Conservation (phyloP, 2,113 vertebrate species). For the Takifugu bimaculatus region DNA sequence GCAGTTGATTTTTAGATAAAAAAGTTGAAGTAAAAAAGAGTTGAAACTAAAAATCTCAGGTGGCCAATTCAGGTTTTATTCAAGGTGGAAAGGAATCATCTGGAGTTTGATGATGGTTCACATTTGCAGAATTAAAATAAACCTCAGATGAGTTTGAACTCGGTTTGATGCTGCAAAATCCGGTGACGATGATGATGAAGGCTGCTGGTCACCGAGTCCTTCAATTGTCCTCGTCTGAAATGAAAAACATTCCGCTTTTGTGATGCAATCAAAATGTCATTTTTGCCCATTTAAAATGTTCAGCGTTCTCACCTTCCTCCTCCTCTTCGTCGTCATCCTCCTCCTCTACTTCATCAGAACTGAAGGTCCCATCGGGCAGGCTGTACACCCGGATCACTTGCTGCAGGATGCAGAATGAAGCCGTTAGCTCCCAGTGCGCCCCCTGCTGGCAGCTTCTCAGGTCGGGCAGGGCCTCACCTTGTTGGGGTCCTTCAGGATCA, state of each 20-base stretch:
- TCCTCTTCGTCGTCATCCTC: constrained; percentile 97
- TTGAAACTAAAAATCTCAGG: too few species aligned
- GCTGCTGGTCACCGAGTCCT: constrained; percentile 32
- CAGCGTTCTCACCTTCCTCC: constrained; percentile 76
- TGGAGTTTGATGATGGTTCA: too few species aligned
- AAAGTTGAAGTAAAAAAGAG: too few species aligned
- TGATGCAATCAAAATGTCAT: too few species aligned
- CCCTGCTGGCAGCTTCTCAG: neutral
- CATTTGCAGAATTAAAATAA: too few species aligned
- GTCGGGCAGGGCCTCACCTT: constrained; percentile 73
- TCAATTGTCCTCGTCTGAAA: constrained; percentile 65
- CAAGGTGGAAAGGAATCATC: too few species aligned
- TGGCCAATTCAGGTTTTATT: too few species aligned
- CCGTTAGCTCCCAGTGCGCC: neutral
- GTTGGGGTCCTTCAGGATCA: constrained; percentile 99
- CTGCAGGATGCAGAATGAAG: constrained; percentile 45
- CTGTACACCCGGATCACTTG: constrained; percentile 98
- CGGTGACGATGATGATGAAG: neutral
- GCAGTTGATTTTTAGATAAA: too few species aligned
- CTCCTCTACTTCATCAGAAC: constrained; percentile 96
- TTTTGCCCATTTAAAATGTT: too few species aligned
- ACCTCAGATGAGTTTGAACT: too few species aligned
- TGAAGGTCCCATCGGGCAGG: constrained; percentile 96
- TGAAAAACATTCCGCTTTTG: neutral
- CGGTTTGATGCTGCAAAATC: too few species aligned